A percentile compares a stretch with the other conserved stretches of the same genome.
These are phyloP conservation scores for Sebastes schlegelii DNA, from an alignment of 2,113 vertebrate species.

Conservation along the genomic window DNA sequence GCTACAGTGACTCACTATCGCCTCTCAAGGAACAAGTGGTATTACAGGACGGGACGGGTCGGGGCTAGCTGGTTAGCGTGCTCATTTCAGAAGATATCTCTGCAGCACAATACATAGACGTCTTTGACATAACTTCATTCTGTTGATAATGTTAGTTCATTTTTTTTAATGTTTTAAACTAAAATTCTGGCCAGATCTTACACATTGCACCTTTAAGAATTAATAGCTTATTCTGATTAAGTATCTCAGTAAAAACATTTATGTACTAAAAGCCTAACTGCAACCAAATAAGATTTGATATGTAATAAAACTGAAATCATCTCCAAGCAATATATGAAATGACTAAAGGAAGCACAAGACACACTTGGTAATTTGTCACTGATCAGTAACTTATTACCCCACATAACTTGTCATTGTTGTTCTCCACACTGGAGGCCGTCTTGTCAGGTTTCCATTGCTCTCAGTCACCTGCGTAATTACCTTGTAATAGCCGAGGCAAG, in stretches of 20 bases:
- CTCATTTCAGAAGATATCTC: too few relatives aligned
- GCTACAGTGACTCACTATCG: too few relatives aligned
- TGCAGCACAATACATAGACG: too few relatives aligned
- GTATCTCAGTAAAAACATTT: background rate
- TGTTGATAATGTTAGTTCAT: too few relatives aligned
- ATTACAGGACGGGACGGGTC: too few relatives aligned
- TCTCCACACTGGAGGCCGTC: conserved; percentile 50
- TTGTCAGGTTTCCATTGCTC: conserved; percentile 56
- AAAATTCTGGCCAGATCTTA: too few relatives aligned
- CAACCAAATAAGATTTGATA: background rate
- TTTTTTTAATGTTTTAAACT: too few relatives aligned
- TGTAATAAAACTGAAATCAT: background rate
- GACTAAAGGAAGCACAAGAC: conserved; percentile 23
- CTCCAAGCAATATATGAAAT: conserved; percentile 12
- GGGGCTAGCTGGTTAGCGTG: too few relatives aligned
- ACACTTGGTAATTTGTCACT: conserved; percentile 29
- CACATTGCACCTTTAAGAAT: too few relatives aligned
- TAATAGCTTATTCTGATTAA: background rate
- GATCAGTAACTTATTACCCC: conserved; percentile 56
- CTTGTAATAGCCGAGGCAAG: conserved; percentile 71
- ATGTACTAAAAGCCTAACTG: background rate
- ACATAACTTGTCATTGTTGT: conserved; percentile 52
- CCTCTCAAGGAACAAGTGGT: too few relatives aligned
- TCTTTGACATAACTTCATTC: too few relatives aligned
- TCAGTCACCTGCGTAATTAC: conserved; percentile 74